Conservation (phyloP, 2,113 vertebrate genomes). For the Dissostichus mawsoni region DNA sequence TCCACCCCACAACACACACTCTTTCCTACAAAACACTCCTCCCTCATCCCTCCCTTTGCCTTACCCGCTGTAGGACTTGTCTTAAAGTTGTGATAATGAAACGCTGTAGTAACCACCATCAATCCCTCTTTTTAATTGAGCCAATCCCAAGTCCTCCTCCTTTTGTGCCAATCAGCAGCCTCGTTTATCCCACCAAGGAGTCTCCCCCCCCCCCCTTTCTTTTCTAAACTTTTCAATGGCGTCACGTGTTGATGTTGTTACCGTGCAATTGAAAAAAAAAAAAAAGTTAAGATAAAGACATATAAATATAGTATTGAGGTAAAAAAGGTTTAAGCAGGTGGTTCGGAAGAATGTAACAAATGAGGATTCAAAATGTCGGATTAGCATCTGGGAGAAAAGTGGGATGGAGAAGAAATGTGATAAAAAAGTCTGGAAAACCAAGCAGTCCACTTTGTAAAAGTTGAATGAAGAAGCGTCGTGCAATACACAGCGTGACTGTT, state of each 20-base stretch:
- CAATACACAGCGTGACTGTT: conserved; percentile 45
- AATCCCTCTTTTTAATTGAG: conserved; percentile 40
- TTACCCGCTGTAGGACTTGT: conserved; percentile 60
- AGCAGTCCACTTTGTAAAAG: conserved; percentile 3
- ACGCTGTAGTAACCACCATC: conserved; percentile 51
- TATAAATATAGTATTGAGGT: background rate
- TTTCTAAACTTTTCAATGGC: conserved; percentile 67
- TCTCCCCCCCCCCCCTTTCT: conserved; percentile 11
- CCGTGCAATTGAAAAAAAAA: conserved; percentile 74
- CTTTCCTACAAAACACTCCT: background rate
- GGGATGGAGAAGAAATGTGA: conserved; percentile 7
- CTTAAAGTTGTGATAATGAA: conserved; percentile 56
- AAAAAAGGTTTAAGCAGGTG: background rate
- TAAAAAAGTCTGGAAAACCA: background rate
- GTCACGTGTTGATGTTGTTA: conserved; percentile 81
- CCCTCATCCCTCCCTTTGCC: conserved; percentile 53
- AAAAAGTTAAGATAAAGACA: conserved; percentile 5
- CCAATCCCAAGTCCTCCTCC: conserved; percentile 4
- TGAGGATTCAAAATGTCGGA: conserved; percentile 7
- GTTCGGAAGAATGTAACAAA: background rate
- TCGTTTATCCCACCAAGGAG: background rate
- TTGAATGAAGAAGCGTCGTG: conserved; percentile 19
- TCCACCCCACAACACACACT: conserved; percentile 7
- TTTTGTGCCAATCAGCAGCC: conserved; percentile 22
- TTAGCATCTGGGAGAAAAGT: background rate